Percentiles rank a stretch among this genome's conserved stretches.
Evolutionary conservation across 2,113 vertebrate species (phyloP).

Genomic region (Pollachius pollachius): DNA sequence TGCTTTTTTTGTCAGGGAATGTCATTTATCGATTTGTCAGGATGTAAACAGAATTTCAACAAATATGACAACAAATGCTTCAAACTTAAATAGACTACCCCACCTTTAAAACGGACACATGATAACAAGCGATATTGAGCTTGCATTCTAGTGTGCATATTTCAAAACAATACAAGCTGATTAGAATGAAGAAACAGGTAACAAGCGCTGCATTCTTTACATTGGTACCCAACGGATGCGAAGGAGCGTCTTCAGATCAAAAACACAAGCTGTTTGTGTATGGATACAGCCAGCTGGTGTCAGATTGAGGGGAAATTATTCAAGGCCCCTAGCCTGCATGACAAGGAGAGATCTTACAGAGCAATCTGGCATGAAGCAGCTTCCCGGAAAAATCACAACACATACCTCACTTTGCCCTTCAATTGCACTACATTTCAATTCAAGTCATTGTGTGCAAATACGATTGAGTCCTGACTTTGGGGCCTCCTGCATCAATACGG

Average conservation of each 20-base stretch:
- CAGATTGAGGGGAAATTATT: slow-evolving; percentile 1
- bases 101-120: too few relatives aligned
- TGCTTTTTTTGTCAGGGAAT: too few relatives aligned
- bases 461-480: too few relatives aligned
- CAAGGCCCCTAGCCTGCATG: not conserved
- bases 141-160: too few relatives aligned
- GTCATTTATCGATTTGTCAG: too few relatives aligned
- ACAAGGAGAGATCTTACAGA: not conserved
- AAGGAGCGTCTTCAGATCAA: not conserved
- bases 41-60: too few relatives aligned
- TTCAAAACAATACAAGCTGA: not conserved
- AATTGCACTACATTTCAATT: not conserved
- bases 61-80: too few relatives aligned
- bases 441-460: not conserved
- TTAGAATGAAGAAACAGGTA: not conserved
- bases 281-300: not conserved
- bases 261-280: not conserved
- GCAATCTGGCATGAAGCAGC: not conserved
- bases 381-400: not conserved
- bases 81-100: too few relatives aligned
- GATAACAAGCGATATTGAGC: too few relatives aligned
- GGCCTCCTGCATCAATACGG: too few relatives aligned
- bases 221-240: not conserved
- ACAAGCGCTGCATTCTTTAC: not conserved
- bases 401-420: not conserved